A percentile compares a stretch with the other conserved stretches of the same genome.
phyloP scores from a whole-genome alignment of 1,140 invertebrate species.

The Homarus americanus region DNA sequence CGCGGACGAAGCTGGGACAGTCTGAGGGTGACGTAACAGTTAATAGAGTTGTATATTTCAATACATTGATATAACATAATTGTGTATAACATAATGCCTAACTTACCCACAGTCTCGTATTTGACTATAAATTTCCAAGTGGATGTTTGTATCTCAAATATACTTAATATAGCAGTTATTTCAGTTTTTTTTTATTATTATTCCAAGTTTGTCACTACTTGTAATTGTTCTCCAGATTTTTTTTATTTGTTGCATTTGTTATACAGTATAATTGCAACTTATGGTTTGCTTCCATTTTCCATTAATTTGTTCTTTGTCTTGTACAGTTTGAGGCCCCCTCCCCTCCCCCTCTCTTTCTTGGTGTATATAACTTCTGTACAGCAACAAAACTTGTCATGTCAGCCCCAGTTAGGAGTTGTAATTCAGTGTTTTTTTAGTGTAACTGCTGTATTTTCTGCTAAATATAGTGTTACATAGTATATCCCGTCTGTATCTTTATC shows the following conservation, averaged over 20 bases:
- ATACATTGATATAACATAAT: constrained; percentile 52
- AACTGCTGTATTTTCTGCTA: constrained; percentile 68
- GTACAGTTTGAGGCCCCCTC: constrained; percentile 15
- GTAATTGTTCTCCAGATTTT: constrained; percentile 18
- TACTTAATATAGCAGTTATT: constrained; percentile 33
- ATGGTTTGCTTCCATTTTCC: constrained; percentile 28
- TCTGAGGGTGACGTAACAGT: constrained; percentile 33
- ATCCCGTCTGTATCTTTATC: constrained; percentile 5
- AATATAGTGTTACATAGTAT: constrained; percentile 68
- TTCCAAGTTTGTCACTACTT: constrained; percentile 37
- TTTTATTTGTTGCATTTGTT: constrained; percentile 17
- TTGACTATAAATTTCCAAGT: constrained; percentile 47
- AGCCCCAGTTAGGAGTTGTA: constrained; percentile 46
- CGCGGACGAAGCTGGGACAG: constrained; percentile 10
- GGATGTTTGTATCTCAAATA: constrained; percentile 54
- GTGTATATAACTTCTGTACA: constrained; percentile 63
- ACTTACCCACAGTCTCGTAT: constrained; percentile 42
- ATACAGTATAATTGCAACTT: not conserved
- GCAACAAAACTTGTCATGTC: constrained; percentile 37
- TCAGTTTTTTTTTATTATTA: constrained; percentile 53
- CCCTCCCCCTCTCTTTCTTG: constrained; percentile 20
- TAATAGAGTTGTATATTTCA: constrained; percentile 53
- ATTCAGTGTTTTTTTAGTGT: constrained; percentile 67
- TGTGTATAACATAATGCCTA: constrained; percentile 62
- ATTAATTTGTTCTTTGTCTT: constrained; percentile 22